These are phyloP conservation scores for Hyposoter dolosus DNA, from an alignment of 2,888 invertebrate genomes.

Conservation along the genomic window DNA sequence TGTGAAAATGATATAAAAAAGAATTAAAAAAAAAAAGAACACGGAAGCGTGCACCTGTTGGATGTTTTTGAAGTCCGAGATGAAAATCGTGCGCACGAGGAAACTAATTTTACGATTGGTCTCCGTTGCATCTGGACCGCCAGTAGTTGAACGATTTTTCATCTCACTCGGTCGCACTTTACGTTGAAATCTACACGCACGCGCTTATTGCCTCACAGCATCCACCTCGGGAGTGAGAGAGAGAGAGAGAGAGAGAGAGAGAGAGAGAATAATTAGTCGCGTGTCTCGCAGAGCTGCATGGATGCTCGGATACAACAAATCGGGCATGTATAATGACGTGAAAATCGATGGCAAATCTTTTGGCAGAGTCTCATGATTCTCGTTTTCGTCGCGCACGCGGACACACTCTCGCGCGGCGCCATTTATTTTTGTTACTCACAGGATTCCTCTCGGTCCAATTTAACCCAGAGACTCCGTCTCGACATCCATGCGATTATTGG, in stretches of 20 bases:
- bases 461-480: slow-evolving; percentile 31
- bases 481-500: slow-evolving; percentile 16
- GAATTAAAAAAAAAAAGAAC: background rate
- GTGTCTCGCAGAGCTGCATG: background rate
- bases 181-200: background rate
- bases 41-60: slow-evolving; percentile 28
- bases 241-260: slow-evolving; percentile 11
- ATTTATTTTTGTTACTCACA: slow-evolving; percentile 53
- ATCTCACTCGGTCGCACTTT: slow-evolving; percentile 2
- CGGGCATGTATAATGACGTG: slow-evolving; percentile 27
- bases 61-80: background rate
- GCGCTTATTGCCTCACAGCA: slow-evolving; percentile 35
- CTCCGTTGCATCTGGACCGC: slow-evolving; percentile 36
- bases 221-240: slow-evolving; percentile 27
- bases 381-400: background rate
- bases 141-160: slow-evolving; percentile 38
- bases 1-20: background rate
- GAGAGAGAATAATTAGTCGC: slow-evolving; percentile 53
- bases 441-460: slow-evolving; percentile 13
- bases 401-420: slow-evolving; percentile 53
- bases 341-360: slow-evolving; percentile 53
- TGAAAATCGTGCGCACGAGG: slow-evolving; percentile 20
- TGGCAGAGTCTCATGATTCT: slow-evolving; percentile 58
- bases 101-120: slow-evolving; percentile 58
- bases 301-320: background rate